Percentiles rank a stretch among this genome's conserved stretches.
Evolutionary conservation across 2,113 vertebrate species (phyloP).

Genomic region (Zeus faber): DNA sequence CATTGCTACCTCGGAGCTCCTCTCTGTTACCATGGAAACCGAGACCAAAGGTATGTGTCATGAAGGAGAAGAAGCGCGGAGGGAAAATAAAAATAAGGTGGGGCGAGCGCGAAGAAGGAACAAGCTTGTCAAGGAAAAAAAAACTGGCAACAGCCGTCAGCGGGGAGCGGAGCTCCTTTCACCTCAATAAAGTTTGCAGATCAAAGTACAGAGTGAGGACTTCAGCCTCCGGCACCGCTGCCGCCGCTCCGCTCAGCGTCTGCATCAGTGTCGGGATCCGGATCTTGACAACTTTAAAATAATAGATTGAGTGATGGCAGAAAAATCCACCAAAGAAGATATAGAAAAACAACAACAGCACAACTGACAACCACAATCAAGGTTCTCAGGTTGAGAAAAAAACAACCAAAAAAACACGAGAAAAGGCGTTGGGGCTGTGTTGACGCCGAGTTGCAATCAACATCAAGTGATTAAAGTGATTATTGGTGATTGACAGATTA

Average conservation of each 20-base stretch:
- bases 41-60: constrained; percentile 38
- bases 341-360: too few relatives aligned
- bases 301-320: too few relatives aligned
- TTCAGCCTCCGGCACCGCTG: too few relatives aligned
- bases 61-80: background rate
- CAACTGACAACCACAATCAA: too few relatives aligned
- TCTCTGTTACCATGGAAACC: constrained; percentile 54
- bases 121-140: constrained; percentile 24
- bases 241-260: too few relatives aligned
- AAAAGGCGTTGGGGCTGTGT: background rate
- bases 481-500: constrained; percentile 19
- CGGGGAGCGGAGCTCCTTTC: constrained; percentile 22
- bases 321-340: too few relatives aligned
- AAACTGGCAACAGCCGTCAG: constrained; percentile 12
- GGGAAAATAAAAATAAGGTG: background rate
- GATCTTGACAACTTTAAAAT: too few relatives aligned
- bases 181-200: constrained; percentile 18
- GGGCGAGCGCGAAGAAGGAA: constrained; percentile 11
- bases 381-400: too few relatives aligned
- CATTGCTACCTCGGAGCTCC: constrained; percentile 32
- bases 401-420: too few relatives aligned
- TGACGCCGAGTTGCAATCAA: constrained; percentile 7
- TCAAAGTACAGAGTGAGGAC: too few relatives aligned
- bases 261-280: too few relatives aligned
- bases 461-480: constrained; percentile 43